Evolutionary conservation across 2,797 vertebrate species (phyloP), one percentile per base, ranked within the genome.

Genomic region (Acanthornis magna): DNA sequence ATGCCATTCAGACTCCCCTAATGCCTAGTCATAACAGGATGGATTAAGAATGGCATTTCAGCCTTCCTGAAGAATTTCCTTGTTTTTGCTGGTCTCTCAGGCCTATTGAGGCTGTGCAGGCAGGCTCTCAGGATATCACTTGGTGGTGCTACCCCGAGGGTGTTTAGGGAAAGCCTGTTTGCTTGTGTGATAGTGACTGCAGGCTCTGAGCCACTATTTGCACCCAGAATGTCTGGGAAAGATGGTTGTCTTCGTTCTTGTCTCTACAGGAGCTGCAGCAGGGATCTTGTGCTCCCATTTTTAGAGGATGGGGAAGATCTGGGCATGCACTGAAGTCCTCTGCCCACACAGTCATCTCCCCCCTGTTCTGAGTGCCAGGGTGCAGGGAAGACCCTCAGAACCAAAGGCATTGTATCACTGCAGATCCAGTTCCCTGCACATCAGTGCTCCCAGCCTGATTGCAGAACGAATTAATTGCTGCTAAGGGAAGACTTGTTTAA

Each of bases 31-130:
- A 94, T 93, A 91, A 90, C 93, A 93, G 92, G 96, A 93, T 89
- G 96, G 96, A 95, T 97, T 96, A 96, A 95, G 94, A 93, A 89
- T 73, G 89, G 96, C 93, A 97, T 97, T 96, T 96, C 93, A 87
- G 62, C 91, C 92, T 94, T 95, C 50, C 94, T 96, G 95, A 82
- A 91, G 93, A 93, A 93, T 94, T 97, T 96, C 94, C 93, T 95
- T 93, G 91, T 94, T 95, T 84, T 84, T 94, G 79, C 79, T 93
- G 71, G 68, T 94, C 85, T 95, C 80, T 91, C 67, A 67, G 63
- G 47, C 65, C 85, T 85, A 10, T 75, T 79, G 85, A 90, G 60
- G 40, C 66, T 67, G 15, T 74, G 51, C 66, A 82, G 85, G 50
- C 83, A 89, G 88, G 45, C 61, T 93, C 76, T 43, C 17, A 67